Percentiles rank a stretch among this genome's conserved stretches.
Evolutionary conservation across 2,797 vertebrate species (phyloP).

Genomic region (Ataeniobius toweri): DNA sequence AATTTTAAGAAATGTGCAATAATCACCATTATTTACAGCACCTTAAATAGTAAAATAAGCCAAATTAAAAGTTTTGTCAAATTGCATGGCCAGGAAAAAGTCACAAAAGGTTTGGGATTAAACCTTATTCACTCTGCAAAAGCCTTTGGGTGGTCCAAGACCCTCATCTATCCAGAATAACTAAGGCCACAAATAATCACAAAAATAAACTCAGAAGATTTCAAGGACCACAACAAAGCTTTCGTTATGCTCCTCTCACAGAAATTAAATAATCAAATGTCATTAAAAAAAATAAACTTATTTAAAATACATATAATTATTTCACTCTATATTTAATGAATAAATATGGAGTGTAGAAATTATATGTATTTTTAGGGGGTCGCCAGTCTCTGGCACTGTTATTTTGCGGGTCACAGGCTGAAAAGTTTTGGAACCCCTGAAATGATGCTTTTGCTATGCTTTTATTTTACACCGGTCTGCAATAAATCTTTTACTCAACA

Average conservation of each 20-base stretch:
- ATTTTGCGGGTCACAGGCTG: no score
- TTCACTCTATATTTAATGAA: no score
- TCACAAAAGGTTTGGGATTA: not conserved
- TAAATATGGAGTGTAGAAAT: no score
- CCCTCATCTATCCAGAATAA: not conserved
- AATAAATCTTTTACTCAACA: not conserved
- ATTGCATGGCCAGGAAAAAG: not conserved
- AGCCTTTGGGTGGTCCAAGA: not conserved
- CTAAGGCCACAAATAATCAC: not conserved
- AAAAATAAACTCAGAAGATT: not conserved
- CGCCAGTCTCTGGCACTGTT: no score
- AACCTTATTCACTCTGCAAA: not conserved
- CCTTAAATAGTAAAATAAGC: not conserved
- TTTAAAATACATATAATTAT: no score
- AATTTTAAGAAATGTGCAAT: not conserved
- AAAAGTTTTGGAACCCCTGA: no score
- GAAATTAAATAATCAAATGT: not conserved
- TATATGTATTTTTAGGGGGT: no score
- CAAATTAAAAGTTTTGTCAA: not conserved
- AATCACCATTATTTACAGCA: not conserved
- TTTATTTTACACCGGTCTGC: not conserved
- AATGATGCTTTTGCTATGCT: no score
- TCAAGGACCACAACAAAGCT: not conserved
- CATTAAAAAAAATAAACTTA: no score
- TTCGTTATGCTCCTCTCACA: not conserved